phyloP scores from a whole-genome alignment of 1,140 invertebrate species.

The Procambarus clarkii region DNA sequence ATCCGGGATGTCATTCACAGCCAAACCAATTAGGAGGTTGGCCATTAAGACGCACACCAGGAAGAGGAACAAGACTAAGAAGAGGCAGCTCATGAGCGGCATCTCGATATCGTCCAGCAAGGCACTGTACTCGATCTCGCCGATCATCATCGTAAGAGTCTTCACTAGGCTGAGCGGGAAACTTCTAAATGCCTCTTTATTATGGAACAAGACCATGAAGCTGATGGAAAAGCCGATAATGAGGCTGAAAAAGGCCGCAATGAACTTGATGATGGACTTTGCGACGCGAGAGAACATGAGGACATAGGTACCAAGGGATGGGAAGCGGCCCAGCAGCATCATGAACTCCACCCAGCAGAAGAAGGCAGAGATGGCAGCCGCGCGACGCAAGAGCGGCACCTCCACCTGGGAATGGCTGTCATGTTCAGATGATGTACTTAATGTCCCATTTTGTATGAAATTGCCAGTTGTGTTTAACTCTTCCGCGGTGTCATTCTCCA shows the following conservation, averaged over 20 bases:
- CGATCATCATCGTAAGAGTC: slow-evolving; percentile 73
- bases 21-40: slow-evolving; percentile 73
- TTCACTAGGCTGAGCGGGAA: slow-evolving; percentile 65
- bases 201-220: slow-evolving; percentile 73
- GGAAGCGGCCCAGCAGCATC: slow-evolving; percentile 85
- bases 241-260: slow-evolving; percentile 72
- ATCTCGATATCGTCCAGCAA: slow-evolving; percentile 63
- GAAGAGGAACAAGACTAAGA: slow-evolving; percentile 72
- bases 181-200: slow-evolving; percentile 32
- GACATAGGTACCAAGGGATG: slow-evolving; percentile 80
- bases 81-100: slow-evolving; percentile 59
- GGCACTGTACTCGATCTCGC: slow-evolving; percentile 68
- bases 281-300: slow-evolving; percentile 73
- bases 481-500: neutral
- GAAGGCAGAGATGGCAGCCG: slow-evolving; percentile 83
- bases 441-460: neutral
- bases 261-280: slow-evolving; percentile 72
- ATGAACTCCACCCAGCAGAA: slow-evolving; percentile 86
- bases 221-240: slow-evolving; percentile 73
- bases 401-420: neutral
- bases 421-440: neutral
- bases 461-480: neutral
- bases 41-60: slow-evolving; percentile 72
- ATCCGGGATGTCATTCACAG: slow-evolving; percentile 73
- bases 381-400: slow-evolving; percentile 64